Base-by-base conservation (phyloP, 2,113 vertebrate species). In the Trogon surrucura region DNA sequence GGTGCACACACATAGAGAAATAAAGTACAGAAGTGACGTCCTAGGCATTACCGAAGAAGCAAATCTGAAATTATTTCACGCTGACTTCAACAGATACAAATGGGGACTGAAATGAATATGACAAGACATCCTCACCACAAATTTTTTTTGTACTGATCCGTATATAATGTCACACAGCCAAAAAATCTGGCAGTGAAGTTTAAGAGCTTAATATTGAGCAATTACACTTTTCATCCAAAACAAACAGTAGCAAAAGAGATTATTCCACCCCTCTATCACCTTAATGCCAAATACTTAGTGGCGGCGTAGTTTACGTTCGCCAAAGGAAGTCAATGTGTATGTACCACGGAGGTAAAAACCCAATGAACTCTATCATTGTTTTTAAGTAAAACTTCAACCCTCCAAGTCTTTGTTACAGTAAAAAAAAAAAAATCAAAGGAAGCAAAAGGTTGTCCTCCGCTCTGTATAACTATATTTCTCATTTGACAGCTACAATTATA, bases 401-500 rank as follows among this genome's bases (percentile, higher is more conserved):
- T 94, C 41, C 5, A 80, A 92, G 72, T 66, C 89, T 97, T 97
- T 95, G 53, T 94, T 97, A 89, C 58, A 89, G 71, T 91, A 88
- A 85, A 88, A 57, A 78, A 61, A 80, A 61, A 94, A 71, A 69
- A 69, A 62, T 17, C 65, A 88, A 90, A 89, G 91, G 89, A 93
- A 96, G 60, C 48, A 85, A 93, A 97, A 97, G 83, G 95, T n/a
- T n/a, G n/a, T 95, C 89, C 36, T 64, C 19, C 3, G 75, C 85
- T 89, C 83, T 90, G 56, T 96, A 56, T 67, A 96, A 93, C 88
- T 85, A 74, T 96, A 97, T 96, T 98, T 98, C 93, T 97, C 88
- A 97, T 97, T 97, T 98, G 98, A 98, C 96, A 98, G 94, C 88
- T 96, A 97, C 96, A 97, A 96, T 97, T 97, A 97, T 97, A 98